phyloP scores from a whole-genome alignment of 2,888 invertebrate species.

The Capitulum mitella region DNA sequence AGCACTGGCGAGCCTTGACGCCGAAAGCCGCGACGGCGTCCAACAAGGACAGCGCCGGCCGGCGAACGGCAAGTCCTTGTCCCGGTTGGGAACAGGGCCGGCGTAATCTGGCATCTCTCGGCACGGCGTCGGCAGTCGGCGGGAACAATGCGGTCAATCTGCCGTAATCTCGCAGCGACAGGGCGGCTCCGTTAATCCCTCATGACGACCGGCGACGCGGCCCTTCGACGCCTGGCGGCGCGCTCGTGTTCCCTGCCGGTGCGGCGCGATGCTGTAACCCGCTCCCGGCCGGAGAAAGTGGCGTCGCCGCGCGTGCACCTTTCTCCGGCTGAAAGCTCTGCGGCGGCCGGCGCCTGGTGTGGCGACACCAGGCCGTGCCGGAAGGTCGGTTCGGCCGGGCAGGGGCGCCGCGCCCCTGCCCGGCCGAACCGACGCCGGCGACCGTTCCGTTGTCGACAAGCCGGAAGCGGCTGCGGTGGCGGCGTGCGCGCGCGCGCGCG shows the following conservation, averaged over 20 bases:
- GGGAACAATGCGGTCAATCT: too few relatives aligned
- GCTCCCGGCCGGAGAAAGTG: not conserved
- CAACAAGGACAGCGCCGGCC: not conserved
- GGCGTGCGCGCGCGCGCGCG: not conserved
- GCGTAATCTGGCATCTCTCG: not conserved
- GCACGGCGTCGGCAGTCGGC: too few relatives aligned
- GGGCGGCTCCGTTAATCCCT: too few relatives aligned
- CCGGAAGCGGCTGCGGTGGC: not conserved
- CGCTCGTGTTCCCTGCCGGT: not conserved
- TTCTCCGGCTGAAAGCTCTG: not conserved
- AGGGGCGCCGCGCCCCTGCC: not conserved
- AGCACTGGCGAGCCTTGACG: not conserved
- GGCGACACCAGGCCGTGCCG: not conserved
- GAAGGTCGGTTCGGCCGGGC: not conserved
- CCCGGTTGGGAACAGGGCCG: slow-evolving; percentile 9
- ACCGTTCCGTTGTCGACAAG: too few relatives aligned
- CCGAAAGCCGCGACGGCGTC: not conserved
- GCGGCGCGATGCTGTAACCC: not conserved
- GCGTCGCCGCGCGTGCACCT: not conserved
- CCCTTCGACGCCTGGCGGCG: too few relatives aligned
- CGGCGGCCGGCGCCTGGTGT: not conserved
- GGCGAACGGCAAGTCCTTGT: not conserved
- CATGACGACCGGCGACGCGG: too few relatives aligned
- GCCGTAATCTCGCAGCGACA: too few relatives aligned
- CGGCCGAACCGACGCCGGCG: too few relatives aligned